These are phyloP conservation scores for Heliothis peltigera DNA, from an alignment of 2,888 invertebrate species.

Conservation along the genomic window DNA sequence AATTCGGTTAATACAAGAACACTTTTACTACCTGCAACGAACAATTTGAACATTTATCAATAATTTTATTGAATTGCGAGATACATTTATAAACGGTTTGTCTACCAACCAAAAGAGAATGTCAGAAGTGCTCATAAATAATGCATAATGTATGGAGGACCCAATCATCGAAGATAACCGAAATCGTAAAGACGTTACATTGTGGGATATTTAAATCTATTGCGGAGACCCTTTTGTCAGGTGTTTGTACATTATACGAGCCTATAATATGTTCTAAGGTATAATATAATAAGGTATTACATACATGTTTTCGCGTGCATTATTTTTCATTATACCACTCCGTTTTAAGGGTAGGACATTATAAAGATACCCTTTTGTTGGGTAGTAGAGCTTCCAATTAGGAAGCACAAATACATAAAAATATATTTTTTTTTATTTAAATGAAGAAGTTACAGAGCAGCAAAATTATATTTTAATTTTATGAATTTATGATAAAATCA, in stretches of 20 bases:
- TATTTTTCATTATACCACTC: too few relatives aligned
- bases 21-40: constrained; percentile 9
- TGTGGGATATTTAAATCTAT: constrained; percentile 45
- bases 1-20: constrained; percentile 10
- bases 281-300: too few relatives aligned
- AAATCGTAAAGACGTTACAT: constrained; percentile 52
- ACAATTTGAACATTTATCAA: constrained; percentile 21
- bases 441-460: too few relatives aligned
- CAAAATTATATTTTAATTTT: not conserved
- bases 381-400: too few relatives aligned
- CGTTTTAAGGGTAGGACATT: too few relatives aligned
- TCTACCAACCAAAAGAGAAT: constrained; percentile 23
- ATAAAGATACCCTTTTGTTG: too few relatives aligned
- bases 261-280: not conserved
- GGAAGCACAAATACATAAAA: too few relatives aligned
- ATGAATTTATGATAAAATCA: not conserved
- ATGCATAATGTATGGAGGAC: constrained; percentile 40
- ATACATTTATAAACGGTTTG: constrained; percentile 28
- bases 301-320: too few relatives aligned
- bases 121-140: constrained; percentile 50
- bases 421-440: too few relatives aligned
- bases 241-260: constrained; percentile 16
- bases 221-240: constrained; percentile 32
- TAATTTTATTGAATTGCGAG: constrained; percentile 17
- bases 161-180: constrained; percentile 46